Evolutionary conservation across 2,797 vertebrate species (phyloP).

Genomic region (Enteromius unitaeniatus): DNA sequence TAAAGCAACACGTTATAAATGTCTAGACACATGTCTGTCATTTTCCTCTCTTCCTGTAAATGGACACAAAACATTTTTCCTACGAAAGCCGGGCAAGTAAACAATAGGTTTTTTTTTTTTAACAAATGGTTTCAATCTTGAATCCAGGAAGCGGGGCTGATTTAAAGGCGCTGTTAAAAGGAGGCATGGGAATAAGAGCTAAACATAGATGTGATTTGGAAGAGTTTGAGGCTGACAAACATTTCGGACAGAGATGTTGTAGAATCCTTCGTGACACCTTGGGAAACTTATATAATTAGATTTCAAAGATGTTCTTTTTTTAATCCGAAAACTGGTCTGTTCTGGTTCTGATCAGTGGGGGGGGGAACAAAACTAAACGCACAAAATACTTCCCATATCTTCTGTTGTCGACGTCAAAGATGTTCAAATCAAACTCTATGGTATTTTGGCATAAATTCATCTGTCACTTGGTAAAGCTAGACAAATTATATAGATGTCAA

Average conservation of each 20-base stretch:
- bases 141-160: background rate
- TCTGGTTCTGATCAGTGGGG: background rate
- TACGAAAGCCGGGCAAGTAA: background rate
- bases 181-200: conserved; percentile 2
- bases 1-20: background rate
- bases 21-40: background rate
- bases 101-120: background rate
- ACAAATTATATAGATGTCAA: background rate
- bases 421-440: background rate
- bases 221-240: background rate
- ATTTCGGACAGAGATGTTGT: background rate
- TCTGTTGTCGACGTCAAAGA: background rate
- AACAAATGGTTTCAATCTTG: conserved; percentile 32
- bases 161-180: background rate
- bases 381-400: background rate
- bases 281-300: background rate
- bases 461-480: background rate
- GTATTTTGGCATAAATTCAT: conserved; percentile 13
- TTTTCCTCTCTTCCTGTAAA: conserved; percentile 29
- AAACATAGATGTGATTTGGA: conserved; percentile 7
- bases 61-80: background rate
- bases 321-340: background rate
- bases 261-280: conserved; percentile 5
- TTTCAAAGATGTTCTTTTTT: background rate
- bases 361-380: background rate